Evolutionary conservation across 2,113 vertebrate genomes (phyloP).

Genomic region (Grantiella picta): DNA sequence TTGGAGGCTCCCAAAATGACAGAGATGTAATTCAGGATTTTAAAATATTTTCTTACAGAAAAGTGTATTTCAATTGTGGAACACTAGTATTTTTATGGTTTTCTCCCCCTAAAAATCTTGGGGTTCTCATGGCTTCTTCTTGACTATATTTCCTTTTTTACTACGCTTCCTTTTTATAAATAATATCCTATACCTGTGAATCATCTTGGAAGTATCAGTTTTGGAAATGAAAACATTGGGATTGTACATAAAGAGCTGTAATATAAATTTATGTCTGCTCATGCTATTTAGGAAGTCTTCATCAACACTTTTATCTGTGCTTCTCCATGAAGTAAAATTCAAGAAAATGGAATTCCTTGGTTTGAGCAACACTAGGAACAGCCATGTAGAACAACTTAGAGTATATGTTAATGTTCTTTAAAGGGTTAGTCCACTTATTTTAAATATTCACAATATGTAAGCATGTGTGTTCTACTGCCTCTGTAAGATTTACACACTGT

Average conservation of each 20-base stretch:
- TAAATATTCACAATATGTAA: not conserved
- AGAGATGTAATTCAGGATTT: not conserved
- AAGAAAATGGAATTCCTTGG: not conserved
- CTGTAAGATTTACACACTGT: not conserved
- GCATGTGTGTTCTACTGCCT: not conserved
- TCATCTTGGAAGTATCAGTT: not conserved
- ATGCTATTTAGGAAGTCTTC: not conserved
- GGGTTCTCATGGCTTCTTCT: not conserved
- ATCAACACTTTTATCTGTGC: not conserved
- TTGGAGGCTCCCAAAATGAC: not conserved
- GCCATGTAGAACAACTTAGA: not conserved
- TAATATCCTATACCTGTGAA: not conserved
- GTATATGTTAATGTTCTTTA: not conserved
- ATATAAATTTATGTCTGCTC: not conserved
- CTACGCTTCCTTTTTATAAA: not conserved
- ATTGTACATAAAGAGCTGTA: not conserved
- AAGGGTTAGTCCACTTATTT: not conserved
- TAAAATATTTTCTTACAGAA: not conserved
- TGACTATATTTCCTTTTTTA: not conserved
- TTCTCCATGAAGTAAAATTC: not conserved
- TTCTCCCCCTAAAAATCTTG: not conserved
- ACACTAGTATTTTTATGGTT: not conserved
- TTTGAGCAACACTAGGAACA: not conserved
- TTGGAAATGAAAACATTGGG: not conserved
- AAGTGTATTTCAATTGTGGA: not conserved